Base-by-base conservation (phyloP, 2,113 vertebrate species). In the Brachyhypopomus gauderio region DNA sequence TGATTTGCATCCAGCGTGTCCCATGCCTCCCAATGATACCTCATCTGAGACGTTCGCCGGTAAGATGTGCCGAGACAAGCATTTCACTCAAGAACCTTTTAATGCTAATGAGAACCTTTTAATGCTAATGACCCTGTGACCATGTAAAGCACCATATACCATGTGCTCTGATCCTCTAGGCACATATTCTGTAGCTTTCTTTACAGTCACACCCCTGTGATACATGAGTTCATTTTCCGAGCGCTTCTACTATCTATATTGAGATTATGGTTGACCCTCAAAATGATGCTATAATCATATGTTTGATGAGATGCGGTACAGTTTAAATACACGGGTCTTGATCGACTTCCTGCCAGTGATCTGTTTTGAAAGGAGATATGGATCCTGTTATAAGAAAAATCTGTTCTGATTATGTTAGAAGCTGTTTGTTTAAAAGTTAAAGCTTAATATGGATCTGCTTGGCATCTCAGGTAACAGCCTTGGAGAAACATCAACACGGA, bases 1-100 rank as follows among this genome's bases (percentile, higher is more conserved):
- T 38, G 52, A 74, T 81, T 81, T 85, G 76, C 56, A 58, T 79
- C n/a, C 63, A 75, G 56, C 52, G 45, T 60, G 22, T 64, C 63
- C 34, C 23, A 27, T 56, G 62, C 38, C 77, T 73, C 36, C 19
- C 66, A 82, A 76, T 84, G 76, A 75, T 67, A 41, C 67, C 77
- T 76, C 41, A 56, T 59, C 64, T 14, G 19, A 76, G 78, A 64
- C 25, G 8, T 12, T 22, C 69, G 3, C 19, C 52, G 38, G 55
- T 14, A 76, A 66, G n/a, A 34, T 66, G 58, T 83, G 52, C 75
- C 73, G 70, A 75, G 17, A 63, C 38, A 71, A 72, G 64, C 72
- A 27, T 63, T 76, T 75, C 55, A 34, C 9, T 25, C 45, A 52
- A 52, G 45, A 52, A 14, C 45, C 45, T 52, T 52, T 52, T 14